Percentiles rank a stretch among this genome's conserved stretches.
Evolutionary conservation across 2,113 vertebrate species (phyloP).

Genomic region (Cromileptes altivelis): DNA sequence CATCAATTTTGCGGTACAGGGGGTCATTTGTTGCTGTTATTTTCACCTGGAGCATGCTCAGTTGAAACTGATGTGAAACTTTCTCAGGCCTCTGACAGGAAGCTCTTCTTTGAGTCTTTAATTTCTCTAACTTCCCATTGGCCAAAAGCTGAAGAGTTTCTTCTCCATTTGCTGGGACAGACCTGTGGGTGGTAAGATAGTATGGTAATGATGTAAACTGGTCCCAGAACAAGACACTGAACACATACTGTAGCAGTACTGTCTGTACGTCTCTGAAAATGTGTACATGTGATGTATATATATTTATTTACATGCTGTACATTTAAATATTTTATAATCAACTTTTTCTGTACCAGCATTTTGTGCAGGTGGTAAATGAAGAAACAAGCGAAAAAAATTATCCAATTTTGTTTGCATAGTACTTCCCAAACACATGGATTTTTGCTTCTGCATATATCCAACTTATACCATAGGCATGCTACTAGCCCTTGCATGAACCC

Average conservation of each 20-base stretch:
- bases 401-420: too few relatives aligned
- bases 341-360: too few relatives aligned
- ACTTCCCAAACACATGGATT: too few relatives aligned
- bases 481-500: too few relatives aligned
- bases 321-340: background rate
- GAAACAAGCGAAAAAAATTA: too few relatives aligned
- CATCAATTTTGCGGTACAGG: background rate
- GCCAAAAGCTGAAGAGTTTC: conserved; percentile 71
- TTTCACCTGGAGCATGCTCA: conserved; percentile 90
- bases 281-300: background rate
- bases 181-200: conserved; percentile 54
- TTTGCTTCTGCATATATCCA: too few relatives aligned
- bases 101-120: conserved; percentile 86
- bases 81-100: conserved; percentile 90
- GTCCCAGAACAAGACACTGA: background rate
- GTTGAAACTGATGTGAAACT: conserved; percentile 87
- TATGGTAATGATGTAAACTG: background rate
- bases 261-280: background rate
- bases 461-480: too few relatives aligned
- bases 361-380: too few relatives aligned
- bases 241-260: background rate
- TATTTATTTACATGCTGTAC: background rate
- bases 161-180: conserved; percentile 78
- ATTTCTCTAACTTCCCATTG: conserved; percentile 89
- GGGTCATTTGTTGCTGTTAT: background rate